Conservation (phyloP, 2,888 invertebrate species). For the Dolichopus griseipennis region DNA sequence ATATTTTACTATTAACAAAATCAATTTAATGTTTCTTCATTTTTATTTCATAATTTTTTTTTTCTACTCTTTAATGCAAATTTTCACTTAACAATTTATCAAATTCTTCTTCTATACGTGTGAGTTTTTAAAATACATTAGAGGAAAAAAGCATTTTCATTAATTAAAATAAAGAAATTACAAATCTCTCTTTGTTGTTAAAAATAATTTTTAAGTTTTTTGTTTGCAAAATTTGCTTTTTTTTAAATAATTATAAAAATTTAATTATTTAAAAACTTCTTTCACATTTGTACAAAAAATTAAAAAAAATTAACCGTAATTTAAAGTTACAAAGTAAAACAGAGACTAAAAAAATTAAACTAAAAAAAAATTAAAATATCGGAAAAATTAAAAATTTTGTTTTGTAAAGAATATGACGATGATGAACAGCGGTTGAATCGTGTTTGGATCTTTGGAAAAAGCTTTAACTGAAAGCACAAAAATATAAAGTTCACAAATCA, state of each 20-base stretch:
- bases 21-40: no score
- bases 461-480: no score
- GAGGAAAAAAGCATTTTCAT: no score
- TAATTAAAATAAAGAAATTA: not conserved
- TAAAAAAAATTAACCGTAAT: slow-evolving; percentile 21
- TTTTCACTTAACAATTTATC: no score
- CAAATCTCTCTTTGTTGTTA: slow-evolving; percentile 14
- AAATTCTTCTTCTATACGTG: slow-evolving; percentile 20
- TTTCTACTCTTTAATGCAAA: not conserved
- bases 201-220: slow-evolving; percentile 19
- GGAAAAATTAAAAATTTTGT: no score
- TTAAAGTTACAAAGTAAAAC: no score
- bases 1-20: not conserved
- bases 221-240: slow-evolving; percentile 15
- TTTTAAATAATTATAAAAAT: slow-evolving; percentile 17
- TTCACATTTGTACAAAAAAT: slow-evolving; percentile 11
- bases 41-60: not conserved
- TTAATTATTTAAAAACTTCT: slow-evolving; percentile 16
- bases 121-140: slow-evolving; percentile 10
- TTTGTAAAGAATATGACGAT: slow-evolving; percentile 22
- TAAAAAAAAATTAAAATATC: slow-evolving; percentile 18
- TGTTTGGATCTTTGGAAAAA: no score
- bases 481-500: no score
- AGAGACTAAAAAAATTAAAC: slow-evolving; percentile 16
- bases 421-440: no score